phyloP scores from a whole-genome alignment of 2,113 vertebrate species.

The Peucedramus taeniatus region DNA sequence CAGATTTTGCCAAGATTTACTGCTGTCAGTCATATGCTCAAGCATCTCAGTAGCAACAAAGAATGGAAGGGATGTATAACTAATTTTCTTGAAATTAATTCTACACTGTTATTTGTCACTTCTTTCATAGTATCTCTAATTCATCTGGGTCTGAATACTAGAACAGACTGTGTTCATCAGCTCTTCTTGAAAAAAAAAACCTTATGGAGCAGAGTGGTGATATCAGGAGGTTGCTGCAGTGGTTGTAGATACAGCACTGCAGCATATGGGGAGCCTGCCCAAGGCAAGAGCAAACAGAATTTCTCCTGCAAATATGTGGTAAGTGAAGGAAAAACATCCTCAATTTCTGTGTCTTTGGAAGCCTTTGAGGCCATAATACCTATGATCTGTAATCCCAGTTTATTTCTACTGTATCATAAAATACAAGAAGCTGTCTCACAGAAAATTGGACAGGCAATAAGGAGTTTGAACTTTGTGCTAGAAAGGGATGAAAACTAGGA shows the following conservation, averaged over 20 bases:
- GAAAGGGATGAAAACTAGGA: neutral
- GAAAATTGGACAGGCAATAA: neutral
- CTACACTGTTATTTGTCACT: neutral
- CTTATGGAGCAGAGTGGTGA: neutral
- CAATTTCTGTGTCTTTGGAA: neutral
- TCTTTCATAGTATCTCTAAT: neutral
- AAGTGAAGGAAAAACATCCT: neutral
- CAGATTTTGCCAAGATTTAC: neutral
- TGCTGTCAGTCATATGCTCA: neutral
- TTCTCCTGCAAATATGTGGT: neutral
- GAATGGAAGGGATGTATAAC: neutral
- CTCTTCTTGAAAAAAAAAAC: neutral
- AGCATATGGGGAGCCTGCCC: neutral
- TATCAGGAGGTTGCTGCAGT: neutral
- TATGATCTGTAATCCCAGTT: neutral
- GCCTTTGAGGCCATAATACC: neutral
- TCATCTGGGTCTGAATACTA: neutral
- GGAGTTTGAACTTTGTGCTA: neutral
- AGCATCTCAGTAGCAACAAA: neutral
- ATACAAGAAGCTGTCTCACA: neutral
- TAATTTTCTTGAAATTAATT: neutral
- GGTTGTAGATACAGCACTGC: neutral
- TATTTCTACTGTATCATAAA: neutral
- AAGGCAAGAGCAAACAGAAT: neutral
- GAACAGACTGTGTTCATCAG: neutral